These are phyloP conservation scores for Mizuhopecten yessoensis DNA, from an alignment of 1,140 invertebrate genomes.

Conservation along the genomic window DNA sequence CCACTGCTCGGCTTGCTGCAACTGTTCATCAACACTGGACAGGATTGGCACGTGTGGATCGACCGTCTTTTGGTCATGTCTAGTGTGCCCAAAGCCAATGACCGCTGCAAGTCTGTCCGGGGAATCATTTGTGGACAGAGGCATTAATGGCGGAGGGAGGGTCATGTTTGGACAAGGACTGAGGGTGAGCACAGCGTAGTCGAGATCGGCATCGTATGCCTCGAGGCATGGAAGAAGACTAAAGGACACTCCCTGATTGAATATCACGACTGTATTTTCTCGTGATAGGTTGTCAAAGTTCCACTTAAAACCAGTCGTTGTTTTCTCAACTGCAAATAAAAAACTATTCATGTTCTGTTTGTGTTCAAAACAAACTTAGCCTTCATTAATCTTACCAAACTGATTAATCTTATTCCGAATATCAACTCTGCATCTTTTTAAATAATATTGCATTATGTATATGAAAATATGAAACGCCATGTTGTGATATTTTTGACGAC, in stretches of 20 bases:
- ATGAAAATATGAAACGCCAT: no score
- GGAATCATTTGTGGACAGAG: neutral
- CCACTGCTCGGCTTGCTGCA: neutral
- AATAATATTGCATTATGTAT: no score
- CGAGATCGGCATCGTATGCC: neutral
- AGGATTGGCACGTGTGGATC: neutral
- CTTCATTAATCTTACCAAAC: no score
- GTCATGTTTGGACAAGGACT: neutral
- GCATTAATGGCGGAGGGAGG: neutral
- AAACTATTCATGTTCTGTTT: no score
- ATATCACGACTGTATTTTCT: neutral
- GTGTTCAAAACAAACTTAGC: no score
- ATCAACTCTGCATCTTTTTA: no score
- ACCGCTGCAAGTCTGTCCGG: neutral
- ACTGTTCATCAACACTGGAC: neutral
- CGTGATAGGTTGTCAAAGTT: neutral
- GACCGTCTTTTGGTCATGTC: neutral
- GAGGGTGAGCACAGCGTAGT: neutral
- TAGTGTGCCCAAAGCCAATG: neutral
- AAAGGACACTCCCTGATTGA: neutral
- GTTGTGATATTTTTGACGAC: no score
- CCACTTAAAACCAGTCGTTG: neutral
- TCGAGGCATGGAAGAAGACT: neutral
- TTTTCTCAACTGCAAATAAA: neutral
- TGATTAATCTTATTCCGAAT: no score